Conservation (phyloP, 2,888 invertebrate species). For the Priocnemis perturbator region DNA sequence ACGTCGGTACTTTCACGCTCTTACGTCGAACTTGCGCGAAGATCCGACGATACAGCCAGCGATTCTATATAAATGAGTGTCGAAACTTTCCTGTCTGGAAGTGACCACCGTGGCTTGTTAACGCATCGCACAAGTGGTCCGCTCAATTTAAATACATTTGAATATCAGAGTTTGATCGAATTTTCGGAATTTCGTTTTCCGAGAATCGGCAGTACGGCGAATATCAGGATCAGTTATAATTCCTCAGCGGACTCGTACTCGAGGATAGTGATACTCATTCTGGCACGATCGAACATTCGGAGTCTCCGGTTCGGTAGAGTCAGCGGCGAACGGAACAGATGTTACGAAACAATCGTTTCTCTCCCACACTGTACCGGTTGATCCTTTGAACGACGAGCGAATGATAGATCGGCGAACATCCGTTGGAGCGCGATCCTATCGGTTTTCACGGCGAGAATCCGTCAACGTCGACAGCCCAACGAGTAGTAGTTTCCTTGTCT, state of each 20-base stretch:
- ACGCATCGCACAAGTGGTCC: too few species aligned
- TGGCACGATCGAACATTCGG: too few species aligned
- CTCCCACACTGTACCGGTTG: constrained; percentile 20
- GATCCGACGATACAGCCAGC: not conserved
- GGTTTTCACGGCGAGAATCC: constrained; percentile 55
- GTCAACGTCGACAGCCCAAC: constrained; percentile 64
- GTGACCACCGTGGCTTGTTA: too few species aligned
- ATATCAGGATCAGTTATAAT: too few species aligned
- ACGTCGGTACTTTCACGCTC: constrained; percentile 14
- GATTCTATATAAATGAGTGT: too few species aligned
- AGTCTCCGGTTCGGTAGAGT: not conserved
- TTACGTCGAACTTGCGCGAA: constrained; percentile 10
- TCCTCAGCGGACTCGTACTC: too few species aligned
- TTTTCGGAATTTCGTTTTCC: too few species aligned
- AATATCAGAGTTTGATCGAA: too few species aligned
- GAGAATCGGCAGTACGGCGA: too few species aligned
- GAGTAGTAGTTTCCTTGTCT: constrained; percentile 36
- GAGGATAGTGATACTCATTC: too few species aligned
- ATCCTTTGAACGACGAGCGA: constrained; percentile 29
- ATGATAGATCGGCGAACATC: constrained; percentile 60
- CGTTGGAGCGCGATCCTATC: constrained; percentile 53
- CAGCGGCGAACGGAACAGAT: not conserved
- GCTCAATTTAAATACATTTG: too few species aligned
- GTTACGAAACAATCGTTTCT: not conserved
- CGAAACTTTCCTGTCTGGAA: too few species aligned